Conservation (phyloP, 2,113 vertebrate genomes). For the Dromaius novaehollandiae region DNA sequence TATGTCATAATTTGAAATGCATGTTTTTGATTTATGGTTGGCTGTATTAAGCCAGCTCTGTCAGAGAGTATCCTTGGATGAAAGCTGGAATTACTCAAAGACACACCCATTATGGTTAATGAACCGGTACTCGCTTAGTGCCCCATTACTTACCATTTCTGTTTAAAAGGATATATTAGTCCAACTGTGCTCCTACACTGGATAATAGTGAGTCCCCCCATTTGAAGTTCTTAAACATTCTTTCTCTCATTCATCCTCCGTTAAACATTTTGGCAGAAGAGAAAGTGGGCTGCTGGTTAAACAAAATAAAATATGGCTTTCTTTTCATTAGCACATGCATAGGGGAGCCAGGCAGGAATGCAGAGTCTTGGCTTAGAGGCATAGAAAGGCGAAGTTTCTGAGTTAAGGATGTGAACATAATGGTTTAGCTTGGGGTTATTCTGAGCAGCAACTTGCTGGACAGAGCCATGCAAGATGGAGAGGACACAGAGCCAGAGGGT, state of each 20-base stretch:
- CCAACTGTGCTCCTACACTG: neutral
- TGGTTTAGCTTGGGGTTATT: neutral
- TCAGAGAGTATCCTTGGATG: neutral
- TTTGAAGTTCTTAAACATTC: neutral
- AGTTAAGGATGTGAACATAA: fast-evolving
- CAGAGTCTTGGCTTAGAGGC: neutral
- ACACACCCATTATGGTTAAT: neutral
- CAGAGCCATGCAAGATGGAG: neutral
- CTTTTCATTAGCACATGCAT: neutral
- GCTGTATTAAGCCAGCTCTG: neutral
- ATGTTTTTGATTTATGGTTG: neutral
- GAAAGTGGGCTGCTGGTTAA: neutral
- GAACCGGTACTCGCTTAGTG: neutral
- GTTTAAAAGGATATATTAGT: neutral
- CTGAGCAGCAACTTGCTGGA: neutral
- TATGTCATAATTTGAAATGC: neutral
- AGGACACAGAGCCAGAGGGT: neutral
- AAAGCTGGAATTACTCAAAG: neutral
- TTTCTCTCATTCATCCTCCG: neutral
- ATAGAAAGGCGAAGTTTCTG: neutral
- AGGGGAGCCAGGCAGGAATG: neutral
- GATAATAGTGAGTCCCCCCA: fast-evolving
- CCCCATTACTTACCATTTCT: neutral
- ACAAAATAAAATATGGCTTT: neutral
- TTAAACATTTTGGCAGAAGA: neutral